Evolutionary conservation across 1,140 invertebrate genomes (phyloP).

Genomic region (Lordiphosa clarofinis): DNA sequence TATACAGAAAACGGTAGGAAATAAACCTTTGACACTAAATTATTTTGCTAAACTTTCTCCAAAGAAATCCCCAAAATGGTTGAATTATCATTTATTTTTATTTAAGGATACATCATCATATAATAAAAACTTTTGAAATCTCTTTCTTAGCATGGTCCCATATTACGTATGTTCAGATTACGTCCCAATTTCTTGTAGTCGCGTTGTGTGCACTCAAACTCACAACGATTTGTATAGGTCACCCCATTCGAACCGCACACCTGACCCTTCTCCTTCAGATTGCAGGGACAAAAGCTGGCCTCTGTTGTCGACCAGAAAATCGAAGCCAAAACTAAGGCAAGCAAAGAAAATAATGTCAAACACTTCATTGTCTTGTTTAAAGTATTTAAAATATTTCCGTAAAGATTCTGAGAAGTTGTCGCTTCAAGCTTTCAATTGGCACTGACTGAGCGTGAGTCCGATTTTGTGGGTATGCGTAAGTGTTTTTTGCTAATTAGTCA

Average conservation of each 20-base stretch:
- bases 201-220: slow-evolving; percentile 69
- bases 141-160: slow-evolving; percentile 37
- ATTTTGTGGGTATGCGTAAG: slow-evolving; percentile 33
- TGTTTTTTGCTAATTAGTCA: slow-evolving; percentile 67
- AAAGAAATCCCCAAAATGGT: too few relatives aligned
- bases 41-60: too few relatives aligned
- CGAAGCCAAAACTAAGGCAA: slow-evolving; percentile 32
- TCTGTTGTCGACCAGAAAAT: slow-evolving; percentile 26
- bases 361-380: slow-evolving; percentile 47
- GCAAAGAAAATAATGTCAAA: slow-evolving; percentile 33
- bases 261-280: slow-evolving; percentile 48
- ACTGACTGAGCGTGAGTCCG: slow-evolving; percentile 33
- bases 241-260: slow-evolving; percentile 69
- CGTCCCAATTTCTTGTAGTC: slow-evolving; percentile 55
- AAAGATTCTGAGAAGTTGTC: slow-evolving; percentile 1
- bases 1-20: too few relatives aligned
- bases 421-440: slow-evolving; percentile 29
- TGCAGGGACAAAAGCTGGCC: slow-evolving; percentile 60
- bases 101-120: background rate
- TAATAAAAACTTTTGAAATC: background rate
- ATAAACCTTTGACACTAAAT: too few relatives aligned
- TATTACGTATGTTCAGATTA: slow-evolving; percentile 30
- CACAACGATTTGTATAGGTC: slow-evolving; percentile 68
- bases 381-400: background rate
- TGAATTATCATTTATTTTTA: background rate